Evolutionary conservation across 2,113 vertebrate genomes (phyloP).

Genomic region (Psilopsiagon aymara): DNA sequence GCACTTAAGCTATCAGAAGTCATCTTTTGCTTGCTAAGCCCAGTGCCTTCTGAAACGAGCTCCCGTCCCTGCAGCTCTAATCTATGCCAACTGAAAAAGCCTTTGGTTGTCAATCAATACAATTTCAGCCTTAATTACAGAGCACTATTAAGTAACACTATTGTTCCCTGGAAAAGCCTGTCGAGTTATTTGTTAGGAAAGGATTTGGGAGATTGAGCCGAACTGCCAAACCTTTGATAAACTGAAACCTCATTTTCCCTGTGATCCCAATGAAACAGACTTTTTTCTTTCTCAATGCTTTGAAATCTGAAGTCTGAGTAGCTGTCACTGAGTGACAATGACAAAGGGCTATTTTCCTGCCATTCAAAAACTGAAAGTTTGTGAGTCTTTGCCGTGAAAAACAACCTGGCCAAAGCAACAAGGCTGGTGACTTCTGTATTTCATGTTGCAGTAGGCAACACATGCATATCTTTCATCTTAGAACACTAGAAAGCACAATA

Average conservation of each 20-base stretch:
- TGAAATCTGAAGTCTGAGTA: conserved; percentile 24
- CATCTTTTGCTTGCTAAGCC: not conserved
- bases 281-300: not conserved
- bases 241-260: not conserved
- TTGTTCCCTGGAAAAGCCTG: not conserved
- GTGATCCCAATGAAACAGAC: not conserved
- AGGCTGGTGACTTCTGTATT: not conserved
- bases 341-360: not conserved
- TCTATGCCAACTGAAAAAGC: not conserved
- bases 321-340: not conserved
- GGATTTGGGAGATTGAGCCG: conserved; percentile 1
- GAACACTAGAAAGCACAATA: not conserved
- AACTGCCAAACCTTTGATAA: conserved; percentile 32
- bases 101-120: not conserved
- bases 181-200: conserved; percentile 10
- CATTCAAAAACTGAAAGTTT: not conserved
- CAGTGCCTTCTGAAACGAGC: not conserved
- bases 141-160: not conserved
- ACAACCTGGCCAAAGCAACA: not conserved
- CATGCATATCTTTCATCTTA: not conserved
- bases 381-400: not conserved
- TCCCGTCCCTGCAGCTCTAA: not conserved
- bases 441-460: not conserved
- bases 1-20: not conserved
- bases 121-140: conserved; percentile 21